Percentiles rank a stretch among this genome's conserved stretches.
Evolutionary conservation across 2,888 invertebrate species (phyloP).

Genomic region (Prosopocoilus inquinatus): DNA sequence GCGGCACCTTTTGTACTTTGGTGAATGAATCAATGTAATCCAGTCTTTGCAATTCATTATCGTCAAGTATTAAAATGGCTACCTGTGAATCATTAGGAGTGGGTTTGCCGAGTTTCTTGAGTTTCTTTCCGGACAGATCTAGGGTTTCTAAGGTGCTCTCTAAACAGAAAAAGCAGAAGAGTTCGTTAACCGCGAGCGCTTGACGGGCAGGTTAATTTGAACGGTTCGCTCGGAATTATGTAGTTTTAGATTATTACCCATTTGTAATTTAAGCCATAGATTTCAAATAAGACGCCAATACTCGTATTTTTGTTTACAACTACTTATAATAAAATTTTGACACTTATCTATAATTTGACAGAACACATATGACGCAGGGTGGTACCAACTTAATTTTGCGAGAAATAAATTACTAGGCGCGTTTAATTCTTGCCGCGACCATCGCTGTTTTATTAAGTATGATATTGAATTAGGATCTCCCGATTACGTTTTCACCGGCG

Average conservation of each 20-base stretch:
- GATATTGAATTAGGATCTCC: neutral
- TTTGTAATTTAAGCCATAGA: constrained; percentile 22
- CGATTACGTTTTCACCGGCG: neutral
- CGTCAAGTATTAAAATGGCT: constrained; percentile 74
- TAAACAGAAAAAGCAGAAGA: constrained; percentile 20
- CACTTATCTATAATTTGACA: constrained; percentile 23
- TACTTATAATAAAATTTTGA: constrained; percentile 22
- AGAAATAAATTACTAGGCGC: neutral
- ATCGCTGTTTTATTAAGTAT: neutral
- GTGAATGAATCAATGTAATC: constrained; percentile 84
- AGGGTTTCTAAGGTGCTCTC: constrained; percentile 55
- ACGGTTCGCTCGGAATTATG: neutral
- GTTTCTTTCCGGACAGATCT: constrained; percentile 74
- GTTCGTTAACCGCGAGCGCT: neutral
- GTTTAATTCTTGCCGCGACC: neutral
- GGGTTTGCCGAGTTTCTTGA: constrained; percentile 79
- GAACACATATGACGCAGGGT: constrained; percentile 26
- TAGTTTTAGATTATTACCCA: constrained; percentile 21
- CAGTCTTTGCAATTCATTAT: constrained; percentile 82
- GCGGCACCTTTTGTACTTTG: constrained; percentile 68
- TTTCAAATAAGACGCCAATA: constrained; percentile 5
- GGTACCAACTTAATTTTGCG: constrained; percentile 6
- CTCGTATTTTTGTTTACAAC: constrained; percentile 18
- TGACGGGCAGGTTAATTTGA: too few species aligned
- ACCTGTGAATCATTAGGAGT: constrained; percentile 67